A percentile compares a stretch with the other conserved stretches of the same genome.
Conservation (phyloP, 2,888 invertebrate genomes). For the Ornithoptera alexandrae region DNA sequence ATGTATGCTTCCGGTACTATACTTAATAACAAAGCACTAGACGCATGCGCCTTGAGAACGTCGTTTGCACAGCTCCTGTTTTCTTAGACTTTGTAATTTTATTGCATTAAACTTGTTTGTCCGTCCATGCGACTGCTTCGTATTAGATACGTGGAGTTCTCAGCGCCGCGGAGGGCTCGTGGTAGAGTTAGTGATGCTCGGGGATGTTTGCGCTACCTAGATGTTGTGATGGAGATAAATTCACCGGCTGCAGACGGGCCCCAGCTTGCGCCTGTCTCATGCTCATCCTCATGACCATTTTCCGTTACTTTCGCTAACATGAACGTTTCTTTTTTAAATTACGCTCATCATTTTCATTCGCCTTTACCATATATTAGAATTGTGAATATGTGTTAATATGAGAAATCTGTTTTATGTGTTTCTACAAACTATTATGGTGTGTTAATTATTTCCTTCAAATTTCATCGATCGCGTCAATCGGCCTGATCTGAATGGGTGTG, state of each 20-base stretch:
- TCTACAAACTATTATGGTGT: slow-evolving; percentile 45
- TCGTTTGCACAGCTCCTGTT: slow-evolving; percentile 45
- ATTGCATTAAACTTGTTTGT: slow-evolving; percentile 56
- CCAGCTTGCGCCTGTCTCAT: slow-evolving; percentile 41
- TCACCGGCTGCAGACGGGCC: slow-evolving; percentile 34
- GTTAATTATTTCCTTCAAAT: slow-evolving; percentile 37
- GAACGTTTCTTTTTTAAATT: slow-evolving; percentile 33
- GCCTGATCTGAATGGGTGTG: slow-evolving; percentile 12
- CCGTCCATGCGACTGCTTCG: slow-evolving; percentile 59
- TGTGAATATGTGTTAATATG: slow-evolving; percentile 45
- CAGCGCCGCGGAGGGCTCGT: slow-evolving; percentile 35
- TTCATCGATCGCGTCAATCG: slow-evolving; percentile 3
- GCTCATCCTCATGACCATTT: slow-evolving; percentile 45
- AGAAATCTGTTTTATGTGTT: slow-evolving; percentile 19
- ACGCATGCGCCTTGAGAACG: slow-evolving; percentile 56
- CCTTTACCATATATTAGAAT: slow-evolving; percentile 50
- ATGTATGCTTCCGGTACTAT: slow-evolving; percentile 76
- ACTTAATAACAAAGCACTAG: slow-evolving; percentile 62
- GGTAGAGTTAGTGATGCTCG: slow-evolving; percentile 35
- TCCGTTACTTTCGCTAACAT: slow-evolving; percentile 42
- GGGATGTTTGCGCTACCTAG: slow-evolving; percentile 35
- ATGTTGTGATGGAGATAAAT: slow-evolving; percentile 5
- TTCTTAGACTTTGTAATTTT: slow-evolving; percentile 41
- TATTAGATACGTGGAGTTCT: slow-evolving; percentile 36
- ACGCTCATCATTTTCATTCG: slow-evolving; percentile 51